phyloP scores from a whole-genome alignment of 2,888 invertebrate species.

The Aphidius colemani region DNA sequence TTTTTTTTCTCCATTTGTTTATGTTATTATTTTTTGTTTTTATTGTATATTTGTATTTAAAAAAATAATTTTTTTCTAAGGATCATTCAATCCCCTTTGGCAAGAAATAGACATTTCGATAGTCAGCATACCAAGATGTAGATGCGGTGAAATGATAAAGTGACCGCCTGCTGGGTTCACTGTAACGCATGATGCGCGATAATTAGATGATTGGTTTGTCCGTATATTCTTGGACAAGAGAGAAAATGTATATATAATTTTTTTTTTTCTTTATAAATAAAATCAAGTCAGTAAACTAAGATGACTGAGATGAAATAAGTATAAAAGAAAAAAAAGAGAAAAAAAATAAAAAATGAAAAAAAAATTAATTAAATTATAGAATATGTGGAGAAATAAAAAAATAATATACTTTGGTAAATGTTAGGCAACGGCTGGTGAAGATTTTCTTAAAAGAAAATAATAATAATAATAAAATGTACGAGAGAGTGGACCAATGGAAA shows the following conservation, averaged over 20 bases:
- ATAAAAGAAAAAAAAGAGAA: conserved; percentile 12
- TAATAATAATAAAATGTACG: background rate
- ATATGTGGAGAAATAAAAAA: background rate
- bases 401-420: background rate
- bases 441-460: conserved; percentile 22
- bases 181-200: conserved; percentile 4
- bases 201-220: conserved; percentile 15
- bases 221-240: background rate
- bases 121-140: too few species aligned
- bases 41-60: background rate
- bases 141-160: conserved; percentile 32
- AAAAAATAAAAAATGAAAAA: conserved; percentile 5
- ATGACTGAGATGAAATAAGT: conserved; percentile 1
- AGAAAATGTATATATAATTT: too few species aligned
- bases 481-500: conserved; percentile 22
- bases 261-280: too few species aligned
- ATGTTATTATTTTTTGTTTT: background rate
- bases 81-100: too few species aligned
- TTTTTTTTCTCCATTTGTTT: background rate
- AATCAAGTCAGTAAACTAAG: too few species aligned
- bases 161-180: conserved; percentile 33
- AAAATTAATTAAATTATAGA: conserved; percentile 14
- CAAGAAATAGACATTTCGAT: background rate
- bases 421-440: conserved; percentile 16
- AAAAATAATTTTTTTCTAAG: background rate